Conservation (phyloP, 2,888 invertebrate species). For the Malthinus flaveolus region DNA sequence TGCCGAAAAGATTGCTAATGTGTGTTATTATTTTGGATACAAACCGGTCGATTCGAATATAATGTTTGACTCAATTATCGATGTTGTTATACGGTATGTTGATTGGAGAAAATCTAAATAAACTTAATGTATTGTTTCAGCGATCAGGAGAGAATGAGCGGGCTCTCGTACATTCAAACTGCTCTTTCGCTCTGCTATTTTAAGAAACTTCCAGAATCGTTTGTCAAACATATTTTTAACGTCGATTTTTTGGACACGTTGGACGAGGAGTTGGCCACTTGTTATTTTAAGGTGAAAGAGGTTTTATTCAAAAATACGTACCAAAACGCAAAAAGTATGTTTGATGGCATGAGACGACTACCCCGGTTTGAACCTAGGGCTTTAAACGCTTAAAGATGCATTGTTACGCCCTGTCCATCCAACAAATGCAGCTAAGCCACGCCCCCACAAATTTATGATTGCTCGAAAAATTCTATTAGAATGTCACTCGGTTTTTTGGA, state of each 20-base stretch:
- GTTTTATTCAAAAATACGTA: too few species aligned
- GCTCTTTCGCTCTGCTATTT: slow-evolving; percentile 60
- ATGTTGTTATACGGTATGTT: slow-evolving; percentile 55
- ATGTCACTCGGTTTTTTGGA: too few species aligned
- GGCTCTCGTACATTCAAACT: slow-evolving; percentile 58
- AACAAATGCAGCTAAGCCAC: too few species aligned
- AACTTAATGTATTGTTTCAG: slow-evolving; percentile 47
- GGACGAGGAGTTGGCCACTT: slow-evolving; percentile 60
- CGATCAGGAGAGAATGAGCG: slow-evolving; percentile 59
- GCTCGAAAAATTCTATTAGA: too few species aligned
- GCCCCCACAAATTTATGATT: too few species aligned
- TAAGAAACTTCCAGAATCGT: slow-evolving; percentile 55
- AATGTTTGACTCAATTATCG: slow-evolving; percentile 51
- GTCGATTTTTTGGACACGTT: slow-evolving; percentile 62
- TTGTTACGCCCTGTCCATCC: too few species aligned
- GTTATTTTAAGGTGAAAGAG: slow-evolving; percentile 62
- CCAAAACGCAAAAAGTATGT: too few species aligned
- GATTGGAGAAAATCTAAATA: neutral
- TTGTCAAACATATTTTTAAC: slow-evolving; percentile 62
- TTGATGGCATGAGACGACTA: too few species aligned
- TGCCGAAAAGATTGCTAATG: slow-evolving; percentile 56
- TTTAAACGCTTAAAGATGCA: neutral
- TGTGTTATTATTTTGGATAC: slow-evolving; percentile 59
- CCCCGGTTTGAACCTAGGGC: neutral
- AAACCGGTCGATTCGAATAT: slow-evolving; percentile 51